A percentile compares a stretch with the other conserved stretches of the same genome.
Conservation (phyloP, 2,113 vertebrate species). For the Mandrillus leucophaeus region DNA sequence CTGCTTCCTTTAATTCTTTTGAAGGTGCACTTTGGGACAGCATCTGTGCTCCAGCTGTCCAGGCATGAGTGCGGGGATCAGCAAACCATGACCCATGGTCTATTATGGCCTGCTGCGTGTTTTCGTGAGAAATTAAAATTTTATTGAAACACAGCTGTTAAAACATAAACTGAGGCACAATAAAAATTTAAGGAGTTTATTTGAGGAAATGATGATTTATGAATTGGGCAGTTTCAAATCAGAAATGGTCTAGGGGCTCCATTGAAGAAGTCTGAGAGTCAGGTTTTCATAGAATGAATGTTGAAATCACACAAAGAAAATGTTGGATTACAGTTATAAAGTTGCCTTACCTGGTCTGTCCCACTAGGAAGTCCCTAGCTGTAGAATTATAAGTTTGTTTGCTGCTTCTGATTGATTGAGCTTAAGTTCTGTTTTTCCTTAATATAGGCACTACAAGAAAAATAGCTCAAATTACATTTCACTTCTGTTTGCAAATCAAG, state of each 20-base stretch:
- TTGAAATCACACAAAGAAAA: slow-evolving; percentile 15
- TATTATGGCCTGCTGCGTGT: background rate
- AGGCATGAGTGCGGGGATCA: background rate
- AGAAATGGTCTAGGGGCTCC: background rate
- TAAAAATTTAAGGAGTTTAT: slow-evolving; percentile 30
- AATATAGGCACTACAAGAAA: slow-evolving; percentile 24
- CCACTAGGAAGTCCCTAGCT: background rate
- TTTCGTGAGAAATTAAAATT: background rate
- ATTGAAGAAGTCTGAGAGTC: background rate
- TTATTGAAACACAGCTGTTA: slow-evolving; percentile 22
- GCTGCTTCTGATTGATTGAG: background rate
- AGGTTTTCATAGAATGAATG: background rate
- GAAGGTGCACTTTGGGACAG: background rate
- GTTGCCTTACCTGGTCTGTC: background rate
- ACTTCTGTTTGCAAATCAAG: background rate
- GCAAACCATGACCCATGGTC: background rate
- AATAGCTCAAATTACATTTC: background rate
- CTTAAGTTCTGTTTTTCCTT: slow-evolving; percentile 26
- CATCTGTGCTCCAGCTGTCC: background rate
- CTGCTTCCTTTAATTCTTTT: background rate
- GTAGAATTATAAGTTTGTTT: background rate
- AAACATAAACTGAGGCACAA: slow-evolving; percentile 56
- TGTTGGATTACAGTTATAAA: background rate
- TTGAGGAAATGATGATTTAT: background rate
- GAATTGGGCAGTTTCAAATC: background rate